These are phyloP conservation scores for Phaethornis superciliosus DNA, from an alignment of 2,113 vertebrate species.

Conservation along the genomic window DNA sequence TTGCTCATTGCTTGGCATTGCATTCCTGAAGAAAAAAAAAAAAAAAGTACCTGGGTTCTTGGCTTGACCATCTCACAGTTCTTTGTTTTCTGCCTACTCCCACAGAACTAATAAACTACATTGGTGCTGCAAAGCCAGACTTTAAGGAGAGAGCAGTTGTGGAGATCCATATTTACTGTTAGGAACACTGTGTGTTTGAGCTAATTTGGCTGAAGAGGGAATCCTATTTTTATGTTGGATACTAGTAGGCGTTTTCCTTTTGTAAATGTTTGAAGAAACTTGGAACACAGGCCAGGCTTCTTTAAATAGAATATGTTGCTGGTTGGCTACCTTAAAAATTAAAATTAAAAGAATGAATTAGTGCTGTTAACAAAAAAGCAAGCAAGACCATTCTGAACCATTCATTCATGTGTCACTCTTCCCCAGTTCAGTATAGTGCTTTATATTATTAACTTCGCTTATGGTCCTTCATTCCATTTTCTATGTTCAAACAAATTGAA, in stretches of 20 bases:
- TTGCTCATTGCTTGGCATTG: background rate
- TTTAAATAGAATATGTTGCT: constrained; percentile 18
- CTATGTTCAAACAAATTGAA: background rate
- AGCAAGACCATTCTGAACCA: background rate
- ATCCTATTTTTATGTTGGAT: constrained; percentile 22
- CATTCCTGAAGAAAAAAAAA: background rate
- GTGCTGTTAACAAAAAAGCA: background rate
- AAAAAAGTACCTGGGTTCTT: background rate
- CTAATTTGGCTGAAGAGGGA: background rate
- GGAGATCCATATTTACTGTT: background rate
- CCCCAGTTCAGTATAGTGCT: background rate
- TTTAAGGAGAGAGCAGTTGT: background rate
- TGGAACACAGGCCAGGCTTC: background rate
- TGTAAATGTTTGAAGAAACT: constrained; percentile 11
- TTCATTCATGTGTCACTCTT: background rate
- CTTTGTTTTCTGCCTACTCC: background rate
- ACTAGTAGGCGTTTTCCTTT: background rate
- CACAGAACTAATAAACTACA: background rate
- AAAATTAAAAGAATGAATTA: constrained; percentile 27
- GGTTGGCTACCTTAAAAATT: constrained; percentile 15
- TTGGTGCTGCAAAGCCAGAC: background rate
- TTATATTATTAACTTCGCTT: background rate
- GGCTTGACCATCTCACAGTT: background rate
- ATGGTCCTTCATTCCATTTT: background rate
- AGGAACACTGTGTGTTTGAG: background rate